Evolutionary conservation across 2,888 invertebrate genomes (phyloP).

Genomic region (Pandemis heparana): DNA sequence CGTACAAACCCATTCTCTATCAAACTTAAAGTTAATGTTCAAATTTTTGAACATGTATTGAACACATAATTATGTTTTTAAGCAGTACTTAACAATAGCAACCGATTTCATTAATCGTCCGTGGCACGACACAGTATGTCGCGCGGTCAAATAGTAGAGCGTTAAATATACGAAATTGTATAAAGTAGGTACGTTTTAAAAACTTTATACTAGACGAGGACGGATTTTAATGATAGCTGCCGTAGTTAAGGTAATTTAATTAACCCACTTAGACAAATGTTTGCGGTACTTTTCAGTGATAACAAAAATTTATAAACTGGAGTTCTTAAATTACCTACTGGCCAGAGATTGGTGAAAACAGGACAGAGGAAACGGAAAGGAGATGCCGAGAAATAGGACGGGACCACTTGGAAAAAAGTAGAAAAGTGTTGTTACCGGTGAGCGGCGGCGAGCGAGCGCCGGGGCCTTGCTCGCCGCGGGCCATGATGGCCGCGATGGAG

Average conservation of each 20-base stretch:
- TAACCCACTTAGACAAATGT: no score
- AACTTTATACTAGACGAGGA: background rate
- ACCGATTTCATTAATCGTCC: background rate
- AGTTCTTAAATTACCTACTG: no score
- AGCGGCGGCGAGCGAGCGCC: conserved; percentile 76
- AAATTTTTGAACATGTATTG: no score
- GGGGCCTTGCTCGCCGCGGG: conserved; percentile 84
- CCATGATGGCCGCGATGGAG: conserved; percentile 98
- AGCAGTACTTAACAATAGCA: background rate
- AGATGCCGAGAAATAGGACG: background rate
- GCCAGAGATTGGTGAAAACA: no score
- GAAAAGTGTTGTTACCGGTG: conserved; percentile 63
- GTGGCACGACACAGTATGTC: background rate
- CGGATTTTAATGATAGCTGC: background rate
- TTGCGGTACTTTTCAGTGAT: no score
- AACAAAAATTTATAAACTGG: no score
- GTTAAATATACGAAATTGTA: background rate
- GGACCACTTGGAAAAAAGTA: background rate
- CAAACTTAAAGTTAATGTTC: no score
- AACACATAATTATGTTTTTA: no score
- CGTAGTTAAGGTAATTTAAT: background rate
- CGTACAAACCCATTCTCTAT: background rate
- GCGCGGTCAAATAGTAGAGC: background rate
- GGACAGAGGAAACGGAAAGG: no score
- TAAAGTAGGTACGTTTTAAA: background rate